Evolutionary conservation across 2,113 vertebrate genomes (phyloP).

Genomic region (Erythrocercus mccallii): DNA sequence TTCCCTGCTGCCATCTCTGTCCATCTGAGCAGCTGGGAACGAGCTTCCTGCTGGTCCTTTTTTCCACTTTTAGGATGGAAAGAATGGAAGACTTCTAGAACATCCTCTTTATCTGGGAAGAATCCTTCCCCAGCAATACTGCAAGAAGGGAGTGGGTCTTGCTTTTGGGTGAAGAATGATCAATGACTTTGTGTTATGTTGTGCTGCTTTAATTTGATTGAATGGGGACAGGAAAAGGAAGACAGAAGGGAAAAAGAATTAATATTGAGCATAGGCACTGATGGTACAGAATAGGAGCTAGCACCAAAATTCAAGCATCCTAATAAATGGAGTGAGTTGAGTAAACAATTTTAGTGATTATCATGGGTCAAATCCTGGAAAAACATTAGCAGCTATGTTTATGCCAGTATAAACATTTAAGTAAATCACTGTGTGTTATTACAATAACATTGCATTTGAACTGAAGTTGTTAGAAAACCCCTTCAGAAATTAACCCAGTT

Average conservation of each 20-base stretch:
- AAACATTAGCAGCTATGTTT: slow-evolving; percentile 9
- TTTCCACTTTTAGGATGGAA: not conserved
- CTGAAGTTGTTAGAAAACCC: slow-evolving; percentile 2
- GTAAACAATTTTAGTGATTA: not conserved
- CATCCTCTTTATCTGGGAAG: not conserved
- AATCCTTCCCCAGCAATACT: accelerated
- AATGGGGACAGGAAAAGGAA: not conserved
- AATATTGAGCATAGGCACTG: not conserved
- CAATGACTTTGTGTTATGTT: not conserved
- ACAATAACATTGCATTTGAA: not conserved
- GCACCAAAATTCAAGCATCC: not conserved
- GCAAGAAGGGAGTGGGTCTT: not conserved
- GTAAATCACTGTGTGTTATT: slow-evolving; percentile 14
- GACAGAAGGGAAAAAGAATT: not conserved
- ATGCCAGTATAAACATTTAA: slow-evolving; percentile 18
- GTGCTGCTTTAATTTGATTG: not conserved
- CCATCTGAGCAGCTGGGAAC: slow-evolving; percentile 22
- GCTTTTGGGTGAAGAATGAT: not conserved
- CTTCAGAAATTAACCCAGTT: slow-evolving; percentile 22
- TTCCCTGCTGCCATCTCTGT: slow-evolving; percentile 3
- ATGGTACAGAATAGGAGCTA: not conserved
- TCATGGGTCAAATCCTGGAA: slow-evolving; percentile 11
- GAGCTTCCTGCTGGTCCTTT: not conserved
- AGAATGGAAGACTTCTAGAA: not conserved
- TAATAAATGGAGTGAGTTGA: not conserved